A percentile compares a stretch with the other conserved stretches of the same genome.
Evolutionary conservation across 2,797 vertebrate species (phyloP).

Genomic region (Falco rusticolus): DNA sequence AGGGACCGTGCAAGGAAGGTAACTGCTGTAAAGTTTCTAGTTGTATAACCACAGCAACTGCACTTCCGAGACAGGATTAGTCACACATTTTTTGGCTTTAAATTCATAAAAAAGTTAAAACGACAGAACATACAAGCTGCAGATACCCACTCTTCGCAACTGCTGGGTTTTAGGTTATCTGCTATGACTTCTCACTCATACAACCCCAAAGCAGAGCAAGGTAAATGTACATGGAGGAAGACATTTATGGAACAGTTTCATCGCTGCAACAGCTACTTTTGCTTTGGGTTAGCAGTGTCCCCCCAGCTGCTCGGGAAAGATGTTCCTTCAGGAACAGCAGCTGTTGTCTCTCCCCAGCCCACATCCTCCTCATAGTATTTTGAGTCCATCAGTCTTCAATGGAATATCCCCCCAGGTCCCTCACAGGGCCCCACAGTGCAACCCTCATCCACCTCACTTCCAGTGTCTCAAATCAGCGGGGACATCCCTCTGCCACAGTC

Average conservation of each 20-base stretch:
- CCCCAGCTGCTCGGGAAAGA: not conserved
- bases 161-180: fast-evolving
- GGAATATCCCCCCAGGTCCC: not conserved
- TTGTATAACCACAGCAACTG: constrained; percentile 11
- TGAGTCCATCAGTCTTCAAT: not conserved
- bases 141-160: fast-evolving
- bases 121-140: not conserved
- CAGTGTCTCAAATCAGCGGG: not conserved
- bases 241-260: not conserved
- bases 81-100: constrained; percentile 22
- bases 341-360: not conserved
- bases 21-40: not conserved
- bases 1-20: not conserved
- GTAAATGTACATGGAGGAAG: not conserved
- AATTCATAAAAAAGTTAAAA: not conserved
- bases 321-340: not conserved
- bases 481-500: not conserved
- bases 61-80: constrained; percentile 30
- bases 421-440: not conserved
- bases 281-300: not conserved
- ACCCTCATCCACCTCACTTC: not conserved
- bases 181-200: not conserved
- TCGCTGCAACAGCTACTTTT: not conserved
- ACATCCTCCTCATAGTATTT: not conserved
- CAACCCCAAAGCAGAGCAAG: fast-evolving